Base-by-base conservation (phyloP, 1,140 invertebrate genomes). In the Bombus confusus region DNA sequence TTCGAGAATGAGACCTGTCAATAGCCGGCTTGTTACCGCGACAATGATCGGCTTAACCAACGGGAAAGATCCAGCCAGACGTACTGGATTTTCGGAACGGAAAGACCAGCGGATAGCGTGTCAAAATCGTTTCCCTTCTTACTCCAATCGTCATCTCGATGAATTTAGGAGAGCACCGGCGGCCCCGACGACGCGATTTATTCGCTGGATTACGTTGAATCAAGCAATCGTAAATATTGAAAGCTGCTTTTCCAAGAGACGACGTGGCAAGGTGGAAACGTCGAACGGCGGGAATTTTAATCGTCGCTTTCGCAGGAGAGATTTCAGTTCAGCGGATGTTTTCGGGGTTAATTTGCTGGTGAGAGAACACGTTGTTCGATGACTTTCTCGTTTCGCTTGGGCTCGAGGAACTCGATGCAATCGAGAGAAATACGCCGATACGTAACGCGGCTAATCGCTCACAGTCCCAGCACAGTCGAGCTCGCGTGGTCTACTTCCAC, bases 1-100 rank as follows among this genome's bases (percentile, higher is more conserved):
- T 82, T 69, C 75, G 86, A 84, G 89, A 92, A 92, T 88, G 92
- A 94, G 92, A 94, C 93, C 93, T 94, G 94, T 94, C 94, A 94
- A 94, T 94, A 94, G 94, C 91, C 80, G 91, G 92, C 94, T 94
- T 94, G 94, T 94, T 94, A 94, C 92, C 86, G 93, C 92, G 93
- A 94, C 94, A 94, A 95, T 95, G 94, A 95, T 94, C 93, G 93
- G 93, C 93, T 94, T 94, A 94, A 93, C 93, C 93, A 94, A 94
- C 92, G 90, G 93, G 93, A 94, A 95, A 94, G 93, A 93, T 94
- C 92, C 90, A 87, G 86, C 91, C 89, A 86, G 86, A 92, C 88
- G 85, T 88, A 83, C 82, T 84, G 76, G 89, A 90, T 90, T 90
- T 90, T 87, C 68, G 71, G 78, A 37, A 86, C 37, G 31, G 76